phyloP scores from a whole-genome alignment of 2,797 vertebrate species.

The Onychomys arenicola region DNA sequence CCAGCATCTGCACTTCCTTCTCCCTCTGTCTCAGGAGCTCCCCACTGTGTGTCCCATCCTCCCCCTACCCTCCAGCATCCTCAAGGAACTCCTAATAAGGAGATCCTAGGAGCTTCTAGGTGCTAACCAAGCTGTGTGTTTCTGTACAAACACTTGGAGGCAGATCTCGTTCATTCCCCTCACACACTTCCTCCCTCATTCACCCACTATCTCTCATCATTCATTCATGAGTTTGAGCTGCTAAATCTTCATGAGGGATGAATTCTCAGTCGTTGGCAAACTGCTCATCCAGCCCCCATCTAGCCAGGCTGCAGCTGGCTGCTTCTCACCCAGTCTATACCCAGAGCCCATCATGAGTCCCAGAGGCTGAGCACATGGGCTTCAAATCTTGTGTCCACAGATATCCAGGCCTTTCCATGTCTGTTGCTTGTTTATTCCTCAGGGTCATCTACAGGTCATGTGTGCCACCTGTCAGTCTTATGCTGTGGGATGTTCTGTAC shows the following conservation, averaged over 20 bases:
- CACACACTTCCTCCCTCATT: neutral
- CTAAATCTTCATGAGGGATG: neutral
- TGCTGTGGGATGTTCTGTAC: too few species aligned
- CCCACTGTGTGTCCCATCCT: rapidly evolving
- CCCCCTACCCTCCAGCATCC: neutral
- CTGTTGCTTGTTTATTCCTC: neutral
- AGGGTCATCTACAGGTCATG: neutral
- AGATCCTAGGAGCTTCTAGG: neutral
- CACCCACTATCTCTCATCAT: neutral
- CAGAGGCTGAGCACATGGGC: neutral
- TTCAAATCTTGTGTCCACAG: neutral
- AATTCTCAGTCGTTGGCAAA: neutral
- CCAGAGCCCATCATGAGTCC: neutral
- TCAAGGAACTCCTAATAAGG: neutral
- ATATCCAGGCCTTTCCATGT: neutral
- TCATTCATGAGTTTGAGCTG: neutral
- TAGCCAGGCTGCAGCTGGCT: neutral
- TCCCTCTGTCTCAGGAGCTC: neutral
- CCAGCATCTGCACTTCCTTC: neutral
- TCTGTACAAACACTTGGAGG: neutral
- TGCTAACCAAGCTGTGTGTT: neutral
- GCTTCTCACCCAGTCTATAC: neutral
- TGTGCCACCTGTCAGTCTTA: neutral
- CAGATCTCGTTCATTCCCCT: neutral
- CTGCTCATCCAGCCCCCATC: neutral